These are phyloP conservation scores for Champsocephalus esox DNA, from an alignment of 2,797 vertebrate genomes.

Conservation along the genomic window DNA sequence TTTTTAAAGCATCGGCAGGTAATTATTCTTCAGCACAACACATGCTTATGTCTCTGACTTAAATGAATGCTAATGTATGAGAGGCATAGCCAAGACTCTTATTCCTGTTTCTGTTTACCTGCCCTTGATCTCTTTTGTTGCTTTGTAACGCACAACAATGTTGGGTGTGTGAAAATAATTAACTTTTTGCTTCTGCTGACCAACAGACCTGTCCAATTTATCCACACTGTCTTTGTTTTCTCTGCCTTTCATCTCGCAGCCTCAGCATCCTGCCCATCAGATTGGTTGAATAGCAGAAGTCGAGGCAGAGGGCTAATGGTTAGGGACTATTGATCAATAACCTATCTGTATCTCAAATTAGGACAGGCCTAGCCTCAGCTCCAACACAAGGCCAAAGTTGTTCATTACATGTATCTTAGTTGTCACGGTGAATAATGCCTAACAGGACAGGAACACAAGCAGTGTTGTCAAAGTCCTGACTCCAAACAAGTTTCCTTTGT, in stretches of 20 bases:
- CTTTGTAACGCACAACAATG: slow-evolving; percentile 20
- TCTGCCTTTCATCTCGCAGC: slow-evolving; percentile 11
- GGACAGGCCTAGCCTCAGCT: slow-evolving; percentile 57
- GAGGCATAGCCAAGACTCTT: neutral
- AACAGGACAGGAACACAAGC: slow-evolving; percentile 55
- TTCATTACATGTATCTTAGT: slow-evolving; percentile 69
- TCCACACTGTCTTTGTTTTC: slow-evolving; percentile 13
- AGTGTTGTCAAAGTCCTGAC: slow-evolving; percentile 54
- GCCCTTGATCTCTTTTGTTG: neutral
- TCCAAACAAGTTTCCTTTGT: slow-evolving; percentile 48
- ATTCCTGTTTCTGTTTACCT: slow-evolving; percentile 17
- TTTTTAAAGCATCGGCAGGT: slow-evolving; percentile 1
- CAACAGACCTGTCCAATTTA: slow-evolving; percentile 33
- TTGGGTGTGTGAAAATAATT: slow-evolving; percentile 32
- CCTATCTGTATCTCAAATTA: slow-evolving; percentile 70
- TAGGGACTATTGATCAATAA: slow-evolving; percentile 73
- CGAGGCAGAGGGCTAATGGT: slow-evolving; percentile 58
- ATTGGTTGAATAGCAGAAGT: slow-evolving; percentile 48
- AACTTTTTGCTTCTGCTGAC: slow-evolving; percentile 48
- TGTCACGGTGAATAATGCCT: slow-evolving; percentile 74
- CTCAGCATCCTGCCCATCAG: slow-evolving; percentile 45
- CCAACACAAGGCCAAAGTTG: slow-evolving; percentile 54
- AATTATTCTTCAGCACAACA: neutral
- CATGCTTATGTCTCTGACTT: neutral
- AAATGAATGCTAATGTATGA: slow-evolving; percentile 2